Percentiles rank a stretch among this genome's conserved stretches.
These are phyloP conservation scores for Lasioglossum oenotherae DNA, from an alignment of 2,888 invertebrate genomes.

Conservation along the genomic window DNA sequence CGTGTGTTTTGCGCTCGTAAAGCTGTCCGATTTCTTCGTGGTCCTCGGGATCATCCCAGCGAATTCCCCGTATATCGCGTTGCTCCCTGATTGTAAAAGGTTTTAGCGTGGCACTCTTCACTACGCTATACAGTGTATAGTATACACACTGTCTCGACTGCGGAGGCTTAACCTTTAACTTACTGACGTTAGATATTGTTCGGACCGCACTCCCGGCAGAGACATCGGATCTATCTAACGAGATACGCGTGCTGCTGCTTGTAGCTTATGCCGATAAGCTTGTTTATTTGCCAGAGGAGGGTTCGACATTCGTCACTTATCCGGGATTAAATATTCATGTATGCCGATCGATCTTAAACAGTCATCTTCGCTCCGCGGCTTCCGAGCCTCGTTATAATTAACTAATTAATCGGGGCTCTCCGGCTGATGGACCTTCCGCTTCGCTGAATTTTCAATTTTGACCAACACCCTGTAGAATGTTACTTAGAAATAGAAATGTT, in stretches of 20 bases:
- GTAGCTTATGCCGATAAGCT: constrained; percentile 57
- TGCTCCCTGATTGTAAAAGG: constrained; percentile 43
- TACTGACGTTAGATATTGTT: constrained; percentile 43
- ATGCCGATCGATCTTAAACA: constrained; percentile 7
- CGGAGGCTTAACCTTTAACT: constrained; percentile 51
- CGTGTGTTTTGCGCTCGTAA: constrained; percentile 63
- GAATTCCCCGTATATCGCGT: constrained; percentile 51
- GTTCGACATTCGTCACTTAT: constrained; percentile 28
- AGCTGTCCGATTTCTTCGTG: constrained; percentile 61
- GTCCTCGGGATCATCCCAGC: constrained; percentile 27
- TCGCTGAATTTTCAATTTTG: not conserved
- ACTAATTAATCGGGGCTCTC: constrained; percentile 17
- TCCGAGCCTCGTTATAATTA: not conserved
- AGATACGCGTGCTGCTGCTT: constrained; percentile 60
- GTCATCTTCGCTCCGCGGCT: too few relatives aligned
- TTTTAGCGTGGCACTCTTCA: constrained; percentile 24
- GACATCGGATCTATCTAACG: constrained; percentile 56
- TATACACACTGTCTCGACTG: not conserved
- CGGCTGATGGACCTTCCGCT: not conserved
- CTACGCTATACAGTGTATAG: not conserved
- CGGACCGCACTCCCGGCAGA: not conserved
- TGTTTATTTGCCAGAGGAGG: constrained; percentile 56
- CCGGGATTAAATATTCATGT: constrained; percentile 35
- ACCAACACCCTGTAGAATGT: not conserved
- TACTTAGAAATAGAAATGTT: not conserved